Evolutionary conservation across 2,888 invertebrate genomes (phyloP), one percentile per base, ranked within the genome.

Genomic region (Thecophora atra): DNA sequence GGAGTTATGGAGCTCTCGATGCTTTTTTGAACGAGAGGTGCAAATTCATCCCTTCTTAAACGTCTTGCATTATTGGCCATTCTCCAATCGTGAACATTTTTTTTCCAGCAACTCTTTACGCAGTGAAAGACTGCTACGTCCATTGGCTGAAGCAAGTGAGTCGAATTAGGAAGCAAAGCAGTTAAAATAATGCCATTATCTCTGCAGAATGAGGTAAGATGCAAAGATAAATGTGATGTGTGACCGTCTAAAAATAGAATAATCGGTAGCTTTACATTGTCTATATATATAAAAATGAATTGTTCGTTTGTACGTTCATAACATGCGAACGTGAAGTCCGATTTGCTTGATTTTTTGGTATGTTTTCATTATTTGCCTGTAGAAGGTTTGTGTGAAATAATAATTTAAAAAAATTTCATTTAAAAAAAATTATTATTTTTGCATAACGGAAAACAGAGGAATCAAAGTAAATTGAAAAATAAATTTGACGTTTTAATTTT

Each of bases 221-320:
- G 77, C 67, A 83, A 72, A 13, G 83, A 81, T 66, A 86, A 56
- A 74, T 86, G 83, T 7, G 83, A 66, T 7, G 75, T 66, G 73
- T 85, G 84, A 19, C 83, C 83, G 77, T 86, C 86, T 60, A 87
- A 72, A 70, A 81, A 86, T 5, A 85, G 54, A 47, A 86, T 77
- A 44, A 85, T 75, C 26, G 84, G 85, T n/a, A 80, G 73, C 68
- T 77, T 71, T 28, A 85, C 78, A 26, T 80, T 75, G 66, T 81
- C 77, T 63, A n/a, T n/a, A n/a, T n/a, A n/a, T n/a, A n/a, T n/a
- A n/a, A n/a, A n/a, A n/a, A n/a, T n/a, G n/a, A n/a, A n/a, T n/a
- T n/a, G n/a, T n/a, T n/a, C n/a, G n/a, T n/a, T n/a, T n/a, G n/a
- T n/a, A n/a, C n/a, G n/a, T n/a, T n/a, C n/a, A n/a, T n/a, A n/a